A percentile compares a stretch with the other conserved stretches of the same genome.
phyloP scores from a whole-genome alignment of 2,888 invertebrate species.

The Dasysyrphus albostriatus region DNA sequence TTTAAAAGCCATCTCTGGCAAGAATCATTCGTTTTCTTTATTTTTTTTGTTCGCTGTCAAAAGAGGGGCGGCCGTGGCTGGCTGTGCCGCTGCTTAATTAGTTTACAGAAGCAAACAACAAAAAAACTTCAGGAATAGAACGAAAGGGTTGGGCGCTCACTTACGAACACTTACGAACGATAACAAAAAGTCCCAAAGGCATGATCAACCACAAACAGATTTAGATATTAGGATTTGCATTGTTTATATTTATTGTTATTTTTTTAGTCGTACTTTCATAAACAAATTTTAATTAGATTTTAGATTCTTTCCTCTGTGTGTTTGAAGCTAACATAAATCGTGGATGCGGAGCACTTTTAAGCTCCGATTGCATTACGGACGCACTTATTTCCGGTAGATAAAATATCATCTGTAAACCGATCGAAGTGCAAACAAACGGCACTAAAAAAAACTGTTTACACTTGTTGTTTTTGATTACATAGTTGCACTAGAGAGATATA shows the following conservation, averaged over 20 bases:
- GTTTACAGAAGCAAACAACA: constrained; percentile 49
- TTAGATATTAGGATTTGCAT: constrained; percentile 39
- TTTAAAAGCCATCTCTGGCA: constrained; percentile 77
- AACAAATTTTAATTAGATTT: constrained; percentile 66
- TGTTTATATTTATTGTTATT: constrained; percentile 41
- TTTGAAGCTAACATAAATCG: constrained; percentile 43
- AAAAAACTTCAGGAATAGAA: not conserved
- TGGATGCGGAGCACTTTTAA: not conserved
- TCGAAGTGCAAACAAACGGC: constrained; percentile 45
- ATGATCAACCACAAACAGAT: not conserved
- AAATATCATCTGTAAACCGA: constrained; percentile 31
- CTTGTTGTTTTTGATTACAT: constrained; percentile 14
- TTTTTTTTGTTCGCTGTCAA: not conserved
- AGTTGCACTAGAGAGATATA: constrained; percentile 19
- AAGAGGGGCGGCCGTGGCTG: constrained; percentile 27
- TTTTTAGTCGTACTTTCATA: constrained; percentile 7
- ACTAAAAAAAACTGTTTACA: constrained; percentile 34
- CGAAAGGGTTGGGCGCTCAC: constrained; percentile 34
- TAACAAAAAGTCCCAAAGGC: constrained; percentile 33
- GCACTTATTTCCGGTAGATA: constrained; percentile 61
- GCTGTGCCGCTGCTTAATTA: constrained; percentile 54
- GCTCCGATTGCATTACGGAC: constrained; percentile 33
- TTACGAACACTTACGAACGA: constrained; percentile 25
- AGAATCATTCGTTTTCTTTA: constrained; percentile 10
- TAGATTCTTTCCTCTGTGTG: constrained; percentile 36